phyloP scores from a whole-genome alignment of 2,888 invertebrate genomes.

The Hymenopus coronatus region DNA sequence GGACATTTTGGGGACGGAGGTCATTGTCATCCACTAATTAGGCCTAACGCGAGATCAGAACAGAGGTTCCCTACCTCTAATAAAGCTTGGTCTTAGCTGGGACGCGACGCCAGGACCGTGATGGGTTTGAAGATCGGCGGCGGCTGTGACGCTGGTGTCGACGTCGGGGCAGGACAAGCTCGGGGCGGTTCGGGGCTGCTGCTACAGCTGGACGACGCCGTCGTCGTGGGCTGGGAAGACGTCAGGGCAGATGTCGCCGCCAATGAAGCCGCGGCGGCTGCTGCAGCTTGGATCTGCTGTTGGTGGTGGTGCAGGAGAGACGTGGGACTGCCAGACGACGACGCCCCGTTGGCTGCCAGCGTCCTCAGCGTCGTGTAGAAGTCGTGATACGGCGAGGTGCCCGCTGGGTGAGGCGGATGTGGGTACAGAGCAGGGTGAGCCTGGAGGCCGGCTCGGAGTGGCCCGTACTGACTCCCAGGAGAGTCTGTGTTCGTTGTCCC shows the following conservation, averaged over 20 bases:
- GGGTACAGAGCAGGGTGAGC: conserved; percentile 56
- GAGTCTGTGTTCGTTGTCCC: conserved; percentile 30
- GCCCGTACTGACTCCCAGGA: conserved; percentile 35
- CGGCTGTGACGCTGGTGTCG: conserved; percentile 36
- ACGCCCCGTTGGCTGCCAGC: conserved; percentile 41
- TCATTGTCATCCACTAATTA: background rate
- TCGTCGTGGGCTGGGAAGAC: conserved; percentile 36
- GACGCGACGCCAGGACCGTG: conserved; percentile 32
- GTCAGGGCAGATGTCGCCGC: conserved; percentile 20
- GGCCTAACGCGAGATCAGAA: background rate
- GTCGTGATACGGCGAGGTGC: conserved; percentile 46
- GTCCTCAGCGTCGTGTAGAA: conserved; percentile 51
- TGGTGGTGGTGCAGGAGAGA: conserved; percentile 48
- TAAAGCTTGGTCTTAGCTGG: conserved; percentile 22
- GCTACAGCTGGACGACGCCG: conserved; percentile 49
- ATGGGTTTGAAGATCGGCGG: conserved; percentile 50
- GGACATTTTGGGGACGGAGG: background rate
- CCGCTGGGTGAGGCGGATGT: conserved; percentile 48
- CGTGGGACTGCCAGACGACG: background rate
- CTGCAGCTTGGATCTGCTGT: conserved; percentile 46
- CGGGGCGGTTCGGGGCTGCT: conserved; percentile 51
- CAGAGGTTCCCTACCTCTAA: background rate
- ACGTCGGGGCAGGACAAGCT: conserved; percentile 25
- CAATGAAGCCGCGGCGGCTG: conserved; percentile 44
- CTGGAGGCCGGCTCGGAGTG: conserved; percentile 36